A percentile compares a stretch with the other conserved stretches of the same genome.
These are phyloP conservation scores for Pogonomyrmex californicus DNA, from an alignment of 1,140 invertebrate species.

Conservation along the genomic window DNA sequence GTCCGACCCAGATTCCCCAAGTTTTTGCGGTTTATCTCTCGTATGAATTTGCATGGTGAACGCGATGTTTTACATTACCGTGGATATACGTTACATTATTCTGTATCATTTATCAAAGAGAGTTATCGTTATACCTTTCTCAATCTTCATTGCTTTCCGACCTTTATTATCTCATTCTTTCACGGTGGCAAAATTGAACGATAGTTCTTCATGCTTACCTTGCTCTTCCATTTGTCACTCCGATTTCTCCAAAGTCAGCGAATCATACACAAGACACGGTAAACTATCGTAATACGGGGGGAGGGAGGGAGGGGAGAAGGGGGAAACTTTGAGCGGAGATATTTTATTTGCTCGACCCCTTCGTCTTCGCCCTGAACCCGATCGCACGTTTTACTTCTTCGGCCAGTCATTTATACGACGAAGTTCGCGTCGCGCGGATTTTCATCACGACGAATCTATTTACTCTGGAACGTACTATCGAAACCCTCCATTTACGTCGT, in stretches of 20 bases:
- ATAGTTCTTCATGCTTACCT: too few relatives aligned
- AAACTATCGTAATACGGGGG: background rate
- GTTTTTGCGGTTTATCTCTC: constrained; percentile 33
- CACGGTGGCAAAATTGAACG: background rate
- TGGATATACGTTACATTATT: background rate
- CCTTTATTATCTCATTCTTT: background rate
- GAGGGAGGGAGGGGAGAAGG: background rate
- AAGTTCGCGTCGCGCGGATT: constrained; percentile 48
- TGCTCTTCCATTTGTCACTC: constrained; percentile 1
- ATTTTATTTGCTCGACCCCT: constrained; percentile 37
- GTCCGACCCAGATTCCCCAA: constrained; percentile 20
- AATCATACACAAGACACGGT: background rate
- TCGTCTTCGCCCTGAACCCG: background rate
- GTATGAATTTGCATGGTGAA: background rate
- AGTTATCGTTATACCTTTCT: constrained; percentile 1
- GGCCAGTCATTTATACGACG: background rate
- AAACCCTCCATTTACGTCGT: constrained; percentile 33
- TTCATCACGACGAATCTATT: constrained; percentile 60
- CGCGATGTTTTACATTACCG: background rate
- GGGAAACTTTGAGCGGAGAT: background rate
- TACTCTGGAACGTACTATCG: constrained; percentile 49
- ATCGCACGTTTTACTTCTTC: constrained; percentile 11
- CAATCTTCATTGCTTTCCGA: background rate
- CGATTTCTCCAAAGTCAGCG: background rate
- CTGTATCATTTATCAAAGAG: constrained; percentile 3